phyloP scores from a whole-genome alignment of 2,888 invertebrate species.

The Panopea generosa region DNA sequence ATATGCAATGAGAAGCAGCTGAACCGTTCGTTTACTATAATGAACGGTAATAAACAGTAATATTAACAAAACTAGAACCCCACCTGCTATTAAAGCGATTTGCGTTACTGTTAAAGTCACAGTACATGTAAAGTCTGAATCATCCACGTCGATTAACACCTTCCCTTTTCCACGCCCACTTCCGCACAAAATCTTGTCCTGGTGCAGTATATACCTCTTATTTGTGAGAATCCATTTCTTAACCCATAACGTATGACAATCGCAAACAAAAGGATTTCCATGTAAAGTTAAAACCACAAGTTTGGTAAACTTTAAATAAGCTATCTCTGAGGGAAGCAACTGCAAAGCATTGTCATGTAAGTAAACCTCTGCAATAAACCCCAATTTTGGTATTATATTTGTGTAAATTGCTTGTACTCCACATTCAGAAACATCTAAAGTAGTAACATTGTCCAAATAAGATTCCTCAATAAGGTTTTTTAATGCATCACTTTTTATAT shows the following conservation, averaged over 20 bases:
- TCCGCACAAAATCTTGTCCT: constrained; percentile 34
- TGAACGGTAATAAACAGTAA: constrained; percentile 1
- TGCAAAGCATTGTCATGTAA: constrained; percentile 54
- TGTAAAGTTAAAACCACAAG: constrained; percentile 33
- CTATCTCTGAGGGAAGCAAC: constrained; percentile 47
- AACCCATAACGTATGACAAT: constrained; percentile 68
- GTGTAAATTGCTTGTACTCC: constrained; percentile 30
- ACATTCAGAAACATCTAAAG: constrained; percentile 51
- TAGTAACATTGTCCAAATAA: constrained; percentile 48
- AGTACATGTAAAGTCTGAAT: constrained; percentile 30
- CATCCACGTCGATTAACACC: constrained; percentile 21
- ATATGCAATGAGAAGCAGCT: constrained; percentile 32
- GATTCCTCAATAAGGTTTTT: constrained; percentile 13
- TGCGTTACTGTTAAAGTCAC: neutral
- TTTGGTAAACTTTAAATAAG: constrained; percentile 17
- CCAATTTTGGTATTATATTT: constrained; percentile 24
- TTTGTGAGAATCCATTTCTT: constrained; percentile 61
- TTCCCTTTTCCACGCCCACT: constrained; percentile 23
- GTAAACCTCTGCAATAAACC: constrained; percentile 24
- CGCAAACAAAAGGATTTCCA: constrained; percentile 66
- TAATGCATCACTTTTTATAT: constrained; percentile 43
- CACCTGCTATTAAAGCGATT: constrained; percentile 5
- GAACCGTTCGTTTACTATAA: neutral
- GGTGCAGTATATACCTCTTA: constrained; percentile 8
- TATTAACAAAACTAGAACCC: neutral